Percentiles rank a stretch among this genome's conserved stretches.
phyloP scores from a whole-genome alignment of 1,140 invertebrate genomes.

The Heliconius hermathena region DNA sequence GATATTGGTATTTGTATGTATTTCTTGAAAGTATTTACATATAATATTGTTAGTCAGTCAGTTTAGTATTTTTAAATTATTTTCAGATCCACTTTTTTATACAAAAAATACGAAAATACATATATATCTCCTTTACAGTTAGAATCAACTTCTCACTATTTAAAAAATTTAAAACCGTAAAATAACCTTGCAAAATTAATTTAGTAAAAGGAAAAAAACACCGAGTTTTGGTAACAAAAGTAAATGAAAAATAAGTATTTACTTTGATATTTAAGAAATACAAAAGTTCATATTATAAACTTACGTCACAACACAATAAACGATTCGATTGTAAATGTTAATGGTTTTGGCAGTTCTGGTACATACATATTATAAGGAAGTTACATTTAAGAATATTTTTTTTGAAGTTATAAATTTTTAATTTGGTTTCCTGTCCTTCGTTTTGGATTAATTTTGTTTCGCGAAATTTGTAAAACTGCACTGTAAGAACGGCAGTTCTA shows the following conservation, averaged over 20 bases:
- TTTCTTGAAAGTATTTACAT: too few species aligned
- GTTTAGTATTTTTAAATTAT: not conserved
- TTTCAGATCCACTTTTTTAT: not conserved
- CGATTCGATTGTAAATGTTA: not conserved
- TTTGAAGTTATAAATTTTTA: not conserved
- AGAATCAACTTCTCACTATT: not conserved
- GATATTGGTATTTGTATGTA: too few species aligned
- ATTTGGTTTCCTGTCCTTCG: not conserved
- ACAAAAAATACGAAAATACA: too few species aligned
- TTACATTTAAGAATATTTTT: not conserved
- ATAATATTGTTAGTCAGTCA: too few species aligned
- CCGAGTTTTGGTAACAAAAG: not conserved
- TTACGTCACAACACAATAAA: not conserved
- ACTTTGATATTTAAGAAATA: conserved; percentile 1
- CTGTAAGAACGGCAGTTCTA: not conserved
- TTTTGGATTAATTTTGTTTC: not conserved
- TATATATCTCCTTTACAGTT: too few species aligned
- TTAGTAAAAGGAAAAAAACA: not conserved
- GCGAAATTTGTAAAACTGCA: not conserved
- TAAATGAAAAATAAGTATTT: conserved; percentile 1
- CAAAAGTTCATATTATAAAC: not conserved
- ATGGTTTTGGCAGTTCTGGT: not conserved
- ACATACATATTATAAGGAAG: not conserved
- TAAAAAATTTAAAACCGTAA: not conserved
- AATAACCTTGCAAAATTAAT: not conserved